phyloP scores from a whole-genome alignment of 2,888 invertebrate genomes.

The Xanthorhoe designata region DNA sequence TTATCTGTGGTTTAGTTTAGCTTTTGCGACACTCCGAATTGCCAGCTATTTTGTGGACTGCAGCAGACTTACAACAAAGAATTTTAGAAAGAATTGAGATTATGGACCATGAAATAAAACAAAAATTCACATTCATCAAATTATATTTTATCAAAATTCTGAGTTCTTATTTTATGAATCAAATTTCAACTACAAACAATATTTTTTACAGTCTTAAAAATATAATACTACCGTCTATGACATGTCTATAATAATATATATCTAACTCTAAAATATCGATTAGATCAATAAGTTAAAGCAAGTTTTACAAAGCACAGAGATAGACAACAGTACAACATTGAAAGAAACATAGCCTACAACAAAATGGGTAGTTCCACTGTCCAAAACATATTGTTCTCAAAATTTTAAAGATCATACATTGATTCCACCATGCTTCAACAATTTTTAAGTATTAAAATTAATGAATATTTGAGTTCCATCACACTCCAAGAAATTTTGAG shows the following conservation, averaged over 20 bases:
- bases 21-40: too few species aligned
- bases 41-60: too few species aligned
- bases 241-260: constrained; percentile 35
- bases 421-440: too few species aligned
- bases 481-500: too few species aligned
- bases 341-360: constrained; percentile 43
- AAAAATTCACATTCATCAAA: constrained; percentile 37
- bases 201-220: constrained; percentile 55
- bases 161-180: constrained; percentile 48
- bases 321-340: constrained; percentile 48
- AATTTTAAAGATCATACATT: too few species aligned
- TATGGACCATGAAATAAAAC: constrained; percentile 27
- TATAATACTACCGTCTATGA: constrained; percentile 46
- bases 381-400: too few species aligned
- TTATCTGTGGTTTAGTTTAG: too few species aligned
- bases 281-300: constrained; percentile 44
- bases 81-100: too few species aligned
- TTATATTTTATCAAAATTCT: constrained; percentile 55
- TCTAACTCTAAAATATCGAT: constrained; percentile 41
- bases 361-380: too few species aligned
- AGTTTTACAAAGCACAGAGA: constrained; percentile 54
- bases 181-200: constrained; percentile 37
- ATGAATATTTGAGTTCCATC: too few species aligned
- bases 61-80: too few species aligned
- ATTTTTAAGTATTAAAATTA: too few species aligned